Evolutionary conservation across 2,888 invertebrate species (phyloP), one percentile per base, ranked within the genome.

Genomic region (Eupelmus urozonus): DNA sequence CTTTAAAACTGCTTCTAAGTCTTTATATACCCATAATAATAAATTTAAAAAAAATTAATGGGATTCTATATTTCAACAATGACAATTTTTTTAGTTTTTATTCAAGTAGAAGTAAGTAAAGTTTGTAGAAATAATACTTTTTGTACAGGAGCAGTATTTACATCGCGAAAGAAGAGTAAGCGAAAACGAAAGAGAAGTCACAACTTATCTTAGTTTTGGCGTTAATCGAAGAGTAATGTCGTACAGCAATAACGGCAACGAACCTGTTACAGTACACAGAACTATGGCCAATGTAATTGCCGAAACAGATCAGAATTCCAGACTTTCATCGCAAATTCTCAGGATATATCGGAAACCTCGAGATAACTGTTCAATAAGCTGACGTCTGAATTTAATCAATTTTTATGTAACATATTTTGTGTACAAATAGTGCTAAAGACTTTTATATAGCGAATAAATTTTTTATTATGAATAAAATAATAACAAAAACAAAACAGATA

Each of bases 161-260:
- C 42, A 65, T 45, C 57, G 60, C 20, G 0, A n/a, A 25, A 67
- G 25, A 34, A 62, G 40, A 60, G 25, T n/a, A 27, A 83, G 72
- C 13, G 81, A 82, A 29, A 81, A 77, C 7, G 84, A 86, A 66
- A 72, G 80, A 2, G 80, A 81, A 2, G 87, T 83, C 69, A 60
- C 59, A n/a, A 65, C 69, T 2, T 90, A 87, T 78, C 75, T 89
- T 55, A 87, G 84, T 75, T 87, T 87, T 76, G 90, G 90, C 7
- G 82, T 78, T 29, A 89, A 88, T 80, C 86, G 90, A 45, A 85
- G 88, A 76, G 88, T 87, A 11, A 85, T 84, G 76, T 86, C 87
- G 67, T 90, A 90, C 80, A 88, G 86, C 75, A 90, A 82, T 81
- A 86, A 87, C 79, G 90, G 90, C 49, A 90, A 90, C 78, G 85